Percentiles rank a stretch among this genome's conserved stretches.
Conservation (phyloP, 1,140 invertebrate genomes). For the Drosophila funebris region DNA sequence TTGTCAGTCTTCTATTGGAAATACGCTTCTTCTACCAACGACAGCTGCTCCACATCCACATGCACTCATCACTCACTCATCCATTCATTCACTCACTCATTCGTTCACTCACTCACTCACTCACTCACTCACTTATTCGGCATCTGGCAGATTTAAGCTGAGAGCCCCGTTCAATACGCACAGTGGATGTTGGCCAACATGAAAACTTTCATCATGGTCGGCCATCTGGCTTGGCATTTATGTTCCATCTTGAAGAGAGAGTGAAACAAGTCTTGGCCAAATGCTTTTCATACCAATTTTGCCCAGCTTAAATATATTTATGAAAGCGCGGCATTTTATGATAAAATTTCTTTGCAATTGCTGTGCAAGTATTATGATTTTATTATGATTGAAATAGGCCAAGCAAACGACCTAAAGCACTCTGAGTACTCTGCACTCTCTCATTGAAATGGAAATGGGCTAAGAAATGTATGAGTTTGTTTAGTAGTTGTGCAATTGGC, state of each 20-base stretch:
- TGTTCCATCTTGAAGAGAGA: conserved; percentile 34
- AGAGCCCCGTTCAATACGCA: conserved; percentile 20
- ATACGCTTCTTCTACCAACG: conserved; percentile 63
- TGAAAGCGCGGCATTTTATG: conserved; percentile 60
- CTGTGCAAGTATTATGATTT: conserved; percentile 32
- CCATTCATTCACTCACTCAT: conserved; percentile 1
- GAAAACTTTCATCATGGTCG: conserved; percentile 13
- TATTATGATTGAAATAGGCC: conserved; percentile 57
- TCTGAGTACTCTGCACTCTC: conserved; percentile 27
- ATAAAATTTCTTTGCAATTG: conserved; percentile 65
- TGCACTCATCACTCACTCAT: conserved; percentile 36
- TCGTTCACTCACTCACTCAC: conserved; percentile 26
- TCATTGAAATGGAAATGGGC: conserved; percentile 6
- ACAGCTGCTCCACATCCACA: conserved; percentile 43
- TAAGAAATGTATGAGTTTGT: conserved; percentile 37
- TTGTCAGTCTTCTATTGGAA: conserved; percentile 61
- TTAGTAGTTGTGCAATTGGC: conserved; percentile 1
- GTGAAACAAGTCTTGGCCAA: conserved; percentile 27
- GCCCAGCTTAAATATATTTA: conserved; percentile 77
- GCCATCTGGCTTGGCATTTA: conserved; percentile 63
- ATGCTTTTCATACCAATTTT: conserved; percentile 55
- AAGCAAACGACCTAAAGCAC: conserved; percentile 52
- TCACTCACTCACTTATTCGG: conserved; percentile 6
- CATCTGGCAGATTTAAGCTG: conserved; percentile 22
- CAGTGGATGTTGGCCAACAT: conserved; percentile 2